A percentile compares a stretch with the other conserved stretches of the same genome.
These are phyloP conservation scores for Phasia obesa DNA, from an alignment of 2,888 invertebrate genomes.

Conservation along the genomic window DNA sequence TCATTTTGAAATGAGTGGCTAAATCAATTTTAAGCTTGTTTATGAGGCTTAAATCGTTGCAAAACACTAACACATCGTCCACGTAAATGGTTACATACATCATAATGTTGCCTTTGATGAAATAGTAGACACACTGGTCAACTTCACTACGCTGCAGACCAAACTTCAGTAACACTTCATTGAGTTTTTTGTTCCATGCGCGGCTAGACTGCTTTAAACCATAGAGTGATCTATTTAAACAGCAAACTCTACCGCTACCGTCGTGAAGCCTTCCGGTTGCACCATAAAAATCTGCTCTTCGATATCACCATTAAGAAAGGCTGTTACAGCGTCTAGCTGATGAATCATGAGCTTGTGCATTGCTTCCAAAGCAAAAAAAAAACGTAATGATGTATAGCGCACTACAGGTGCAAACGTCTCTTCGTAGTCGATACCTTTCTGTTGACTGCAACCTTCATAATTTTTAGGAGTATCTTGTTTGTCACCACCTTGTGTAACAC, in stretches of 20 bases:
- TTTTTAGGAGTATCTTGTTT: slow-evolving; percentile 2
- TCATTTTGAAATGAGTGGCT: slow-evolving; percentile 19
- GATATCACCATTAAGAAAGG: slow-evolving; percentile 66
- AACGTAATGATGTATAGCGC: slow-evolving; percentile 61
- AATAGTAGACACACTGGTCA: slow-evolving; percentile 55
- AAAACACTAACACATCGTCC: slow-evolving; percentile 50
- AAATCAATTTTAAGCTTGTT: slow-evolving; percentile 28
- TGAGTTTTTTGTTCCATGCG: slow-evolving; percentile 45
- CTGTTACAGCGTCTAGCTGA: slow-evolving; percentile 68
- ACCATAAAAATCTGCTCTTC: slow-evolving; percentile 66
- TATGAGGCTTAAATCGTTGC: background rate
- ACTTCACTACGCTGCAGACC: slow-evolving; percentile 40
- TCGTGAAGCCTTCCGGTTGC: slow-evolving; percentile 65
- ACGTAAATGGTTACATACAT: slow-evolving; percentile 52
- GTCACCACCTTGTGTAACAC: slow-evolving; percentile 8
- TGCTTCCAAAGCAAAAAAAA: slow-evolving; percentile 59
- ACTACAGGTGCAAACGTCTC: slow-evolving; percentile 61
- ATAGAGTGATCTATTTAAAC: slow-evolving; percentile 33
- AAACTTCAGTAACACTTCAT: slow-evolving; percentile 35
- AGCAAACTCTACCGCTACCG: slow-evolving; percentile 39
- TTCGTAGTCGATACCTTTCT: slow-evolving; percentile 42
- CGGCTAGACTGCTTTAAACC: slow-evolving; percentile 50
- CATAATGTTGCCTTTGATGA: too few relatives aligned
- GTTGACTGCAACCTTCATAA: slow-evolving; percentile 19
- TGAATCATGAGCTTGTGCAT: slow-evolving; percentile 62